These are phyloP conservation scores for Saiga tatarica DNA, from an alignment of 2,113 vertebrate species.

Conservation along the genomic window DNA sequence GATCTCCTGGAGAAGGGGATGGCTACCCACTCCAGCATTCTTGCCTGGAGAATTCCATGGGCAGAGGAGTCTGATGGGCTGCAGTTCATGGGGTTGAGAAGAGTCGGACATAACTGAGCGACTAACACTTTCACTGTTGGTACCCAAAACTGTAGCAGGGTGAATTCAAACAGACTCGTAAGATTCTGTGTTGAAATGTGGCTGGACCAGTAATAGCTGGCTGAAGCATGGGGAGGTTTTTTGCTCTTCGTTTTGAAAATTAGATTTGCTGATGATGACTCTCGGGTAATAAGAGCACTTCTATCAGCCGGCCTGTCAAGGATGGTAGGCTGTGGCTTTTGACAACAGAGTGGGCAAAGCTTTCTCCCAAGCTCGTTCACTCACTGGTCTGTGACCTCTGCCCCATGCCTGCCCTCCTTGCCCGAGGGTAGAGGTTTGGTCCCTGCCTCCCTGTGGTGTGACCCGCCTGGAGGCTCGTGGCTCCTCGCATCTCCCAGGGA, in stretches of 20 bases:
- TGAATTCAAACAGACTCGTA: not conserved
- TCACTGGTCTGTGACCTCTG: not conserved
- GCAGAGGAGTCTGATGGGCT: not conserved
- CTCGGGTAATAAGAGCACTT: not conserved
- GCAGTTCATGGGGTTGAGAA: not conserved
- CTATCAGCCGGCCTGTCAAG: not conserved
- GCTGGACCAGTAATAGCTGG: not conserved
- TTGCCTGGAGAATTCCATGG: not conserved
- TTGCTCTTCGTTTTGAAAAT: not conserved
- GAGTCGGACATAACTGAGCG: not conserved
- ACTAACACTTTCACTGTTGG: not conserved
- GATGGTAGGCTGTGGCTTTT: not conserved
- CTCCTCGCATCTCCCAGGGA: not conserved
- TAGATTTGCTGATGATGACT: not conserved
- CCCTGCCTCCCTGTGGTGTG: not conserved
- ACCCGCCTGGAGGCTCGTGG: not conserved
- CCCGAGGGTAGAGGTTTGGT: fast-evolving
- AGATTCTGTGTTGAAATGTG: not conserved
- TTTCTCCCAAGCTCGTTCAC: not conserved
- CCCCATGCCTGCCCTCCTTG: not conserved
- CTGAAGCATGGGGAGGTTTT: not conserved
- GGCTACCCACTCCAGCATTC: not conserved
- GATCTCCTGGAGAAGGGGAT: not conserved
- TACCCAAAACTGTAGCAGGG: not conserved
- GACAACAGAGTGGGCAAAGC: not conserved